phyloP scores from a whole-genome alignment of 2,113 vertebrate genomes.

The Tauraco erythrolophus region DNA sequence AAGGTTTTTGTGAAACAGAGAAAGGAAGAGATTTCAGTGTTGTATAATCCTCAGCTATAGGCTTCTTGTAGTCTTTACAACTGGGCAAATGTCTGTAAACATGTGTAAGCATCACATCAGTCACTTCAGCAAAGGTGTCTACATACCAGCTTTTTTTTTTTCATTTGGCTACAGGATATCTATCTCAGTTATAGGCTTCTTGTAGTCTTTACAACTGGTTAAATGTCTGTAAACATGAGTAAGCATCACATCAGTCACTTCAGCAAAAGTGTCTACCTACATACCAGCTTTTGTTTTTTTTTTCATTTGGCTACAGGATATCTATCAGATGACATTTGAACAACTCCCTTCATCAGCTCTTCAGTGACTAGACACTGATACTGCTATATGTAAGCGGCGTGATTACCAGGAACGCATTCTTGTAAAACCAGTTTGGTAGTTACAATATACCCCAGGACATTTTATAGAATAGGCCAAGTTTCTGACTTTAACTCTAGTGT shows the following conservation, averaged over 20 bases:
- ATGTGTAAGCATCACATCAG: background rate
- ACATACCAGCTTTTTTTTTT: background rate
- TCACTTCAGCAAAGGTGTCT: background rate
- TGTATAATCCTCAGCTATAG: background rate
- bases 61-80: background rate
- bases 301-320: no score
- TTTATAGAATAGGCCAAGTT: background rate
- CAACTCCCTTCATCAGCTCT: background rate
- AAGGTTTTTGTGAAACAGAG: background rate
- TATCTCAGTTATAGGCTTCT: no score
- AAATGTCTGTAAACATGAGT: no score
- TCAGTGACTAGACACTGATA: background rate
- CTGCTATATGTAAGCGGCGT: background rate
- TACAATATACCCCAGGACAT: background rate
- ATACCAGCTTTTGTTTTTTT: no score
- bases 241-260: no score
- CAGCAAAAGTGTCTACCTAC: no score
- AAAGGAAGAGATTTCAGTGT: background rate
- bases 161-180: background rate
- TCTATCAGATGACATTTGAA: background rate
- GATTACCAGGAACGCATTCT: background rate
- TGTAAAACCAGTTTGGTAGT: background rate
- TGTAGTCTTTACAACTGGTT: no score
- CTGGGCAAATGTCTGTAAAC: background rate
- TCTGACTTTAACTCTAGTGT: background rate